Percentiles rank a stretch among this genome's conserved stretches.
These are phyloP conservation scores for Coregonus clupeaformis DNA, from an alignment of 2,113 vertebrate genomes.

Conservation along the genomic window DNA sequence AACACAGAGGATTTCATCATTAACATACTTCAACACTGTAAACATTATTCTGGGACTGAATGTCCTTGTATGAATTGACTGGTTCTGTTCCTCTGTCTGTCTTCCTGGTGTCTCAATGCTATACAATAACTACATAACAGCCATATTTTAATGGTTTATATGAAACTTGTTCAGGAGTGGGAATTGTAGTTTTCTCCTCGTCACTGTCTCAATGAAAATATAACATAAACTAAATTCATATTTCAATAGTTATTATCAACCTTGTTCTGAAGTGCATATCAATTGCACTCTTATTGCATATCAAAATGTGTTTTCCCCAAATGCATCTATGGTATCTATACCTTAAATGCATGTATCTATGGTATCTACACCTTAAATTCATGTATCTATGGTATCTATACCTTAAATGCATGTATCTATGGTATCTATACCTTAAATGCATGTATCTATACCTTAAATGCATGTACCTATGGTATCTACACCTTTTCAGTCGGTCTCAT, in stretches of 20 bases:
- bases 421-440: no score
- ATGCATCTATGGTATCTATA: not conserved
- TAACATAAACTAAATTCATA: no score
- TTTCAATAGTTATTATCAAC: not conserved
- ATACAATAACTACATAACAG: no score
- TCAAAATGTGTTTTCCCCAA: slow-evolving; percentile 35
- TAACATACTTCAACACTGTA: slow-evolving; percentile 99
- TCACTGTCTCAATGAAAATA: no score
- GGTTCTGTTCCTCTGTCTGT: slow-evolving; percentile 12
- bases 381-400: no score
- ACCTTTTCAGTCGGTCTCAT: slow-evolving; percentile 10
- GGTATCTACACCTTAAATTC: no score
- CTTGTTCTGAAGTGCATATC: slow-evolving; percentile 29
- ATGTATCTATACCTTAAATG: no score
- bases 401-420: no score
- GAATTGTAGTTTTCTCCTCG: no score
- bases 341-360: no score
- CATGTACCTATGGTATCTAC: not conserved
- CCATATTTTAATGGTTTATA: no score
- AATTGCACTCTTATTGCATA: slow-evolving; percentile 32
- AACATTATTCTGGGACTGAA: slow-evolving; percentile 98
- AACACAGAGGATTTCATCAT: slow-evolving; percentile 94
- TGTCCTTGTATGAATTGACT: slow-evolving; percentile 75
- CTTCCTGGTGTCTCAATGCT: not conserved
- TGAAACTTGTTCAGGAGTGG: no score